Conservation (phyloP, 1,140 invertebrate species). For the Lethrus apterus region DNA sequence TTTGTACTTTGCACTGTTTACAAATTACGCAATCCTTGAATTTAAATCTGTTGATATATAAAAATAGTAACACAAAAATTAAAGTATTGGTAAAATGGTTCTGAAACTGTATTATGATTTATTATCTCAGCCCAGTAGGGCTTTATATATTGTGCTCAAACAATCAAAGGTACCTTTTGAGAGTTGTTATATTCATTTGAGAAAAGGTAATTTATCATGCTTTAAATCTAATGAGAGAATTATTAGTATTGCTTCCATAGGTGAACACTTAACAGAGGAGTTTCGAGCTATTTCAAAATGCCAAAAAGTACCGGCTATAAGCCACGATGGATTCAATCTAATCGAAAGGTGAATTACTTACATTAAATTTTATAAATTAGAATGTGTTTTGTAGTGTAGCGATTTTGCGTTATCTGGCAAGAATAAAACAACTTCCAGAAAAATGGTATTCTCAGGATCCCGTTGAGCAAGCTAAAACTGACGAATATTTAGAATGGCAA, state of each 20-base stretch:
- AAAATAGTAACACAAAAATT: no score
- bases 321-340: constrained; percentile 68
- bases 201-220: constrained; percentile 43
- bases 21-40: no score
- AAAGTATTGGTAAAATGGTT: constrained; percentile 43
- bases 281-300: constrained; percentile 67
- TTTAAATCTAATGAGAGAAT: no score
- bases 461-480: constrained; percentile 61
- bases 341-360: constrained; percentile 62
- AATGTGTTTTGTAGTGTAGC: constrained; percentile 54
- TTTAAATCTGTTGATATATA: no score
- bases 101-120: constrained; percentile 62
- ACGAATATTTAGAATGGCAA: constrained; percentile 86
- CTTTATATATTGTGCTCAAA: constrained; percentile 60
- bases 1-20: no score
- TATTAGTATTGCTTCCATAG: no score
- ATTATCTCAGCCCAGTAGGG: constrained; percentile 63
- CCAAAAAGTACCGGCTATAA: constrained; percentile 69
- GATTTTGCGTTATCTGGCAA: constrained; percentile 57
- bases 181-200: constrained; percentile 45
- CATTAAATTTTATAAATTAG: not conserved
- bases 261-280: constrained; percentile 64
- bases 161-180: constrained; percentile 55
- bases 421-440: constrained; percentile 50
- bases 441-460: constrained; percentile 67